phyloP scores from a whole-genome alignment of 2,113 vertebrate species.

The Melanerpes aurifrons region DNA sequence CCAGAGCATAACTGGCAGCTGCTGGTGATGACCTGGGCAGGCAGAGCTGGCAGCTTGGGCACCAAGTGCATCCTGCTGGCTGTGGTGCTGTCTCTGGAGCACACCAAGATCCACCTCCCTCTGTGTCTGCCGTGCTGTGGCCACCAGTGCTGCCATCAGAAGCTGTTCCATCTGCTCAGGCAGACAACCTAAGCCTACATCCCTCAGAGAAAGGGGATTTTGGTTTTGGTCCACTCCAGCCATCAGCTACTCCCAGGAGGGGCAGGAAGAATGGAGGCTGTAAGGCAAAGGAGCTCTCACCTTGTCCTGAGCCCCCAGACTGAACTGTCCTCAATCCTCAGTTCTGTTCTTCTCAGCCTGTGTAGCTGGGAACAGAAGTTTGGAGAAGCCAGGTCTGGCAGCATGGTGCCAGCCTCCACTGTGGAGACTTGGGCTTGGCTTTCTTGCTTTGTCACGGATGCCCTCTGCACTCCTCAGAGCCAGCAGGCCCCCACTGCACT shows the following conservation, averaged over 20 bases:
- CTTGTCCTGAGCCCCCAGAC: background rate
- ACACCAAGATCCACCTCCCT: background rate
- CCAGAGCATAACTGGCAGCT: background rate
- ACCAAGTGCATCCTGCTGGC: background rate
- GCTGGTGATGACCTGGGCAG: background rate
- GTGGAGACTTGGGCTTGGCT: background rate
- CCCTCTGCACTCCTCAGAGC: background rate
- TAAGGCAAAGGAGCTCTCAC: background rate
- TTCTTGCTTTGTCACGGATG: background rate
- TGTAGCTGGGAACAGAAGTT: background rate
- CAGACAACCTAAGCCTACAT: background rate
- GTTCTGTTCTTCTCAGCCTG: background rate
- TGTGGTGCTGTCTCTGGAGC: background rate
- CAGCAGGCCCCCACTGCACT: rapidly evolving
- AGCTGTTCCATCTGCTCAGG: background rate
- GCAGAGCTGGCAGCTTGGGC: background rate
- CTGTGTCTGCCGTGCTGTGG: background rate
- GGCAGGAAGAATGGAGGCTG: background rate
- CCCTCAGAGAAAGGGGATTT: background rate
- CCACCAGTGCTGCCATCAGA: background rate
- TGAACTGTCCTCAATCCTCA: background rate
- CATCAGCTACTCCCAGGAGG: rapidly evolving
- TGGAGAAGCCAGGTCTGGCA: background rate
- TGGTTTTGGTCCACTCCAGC: background rate
- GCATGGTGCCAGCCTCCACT: rapidly evolving